These are phyloP conservation scores for Pogoniulus pusillus DNA, from an alignment of 2,797 vertebrate species.

Conservation along the genomic window DNA sequence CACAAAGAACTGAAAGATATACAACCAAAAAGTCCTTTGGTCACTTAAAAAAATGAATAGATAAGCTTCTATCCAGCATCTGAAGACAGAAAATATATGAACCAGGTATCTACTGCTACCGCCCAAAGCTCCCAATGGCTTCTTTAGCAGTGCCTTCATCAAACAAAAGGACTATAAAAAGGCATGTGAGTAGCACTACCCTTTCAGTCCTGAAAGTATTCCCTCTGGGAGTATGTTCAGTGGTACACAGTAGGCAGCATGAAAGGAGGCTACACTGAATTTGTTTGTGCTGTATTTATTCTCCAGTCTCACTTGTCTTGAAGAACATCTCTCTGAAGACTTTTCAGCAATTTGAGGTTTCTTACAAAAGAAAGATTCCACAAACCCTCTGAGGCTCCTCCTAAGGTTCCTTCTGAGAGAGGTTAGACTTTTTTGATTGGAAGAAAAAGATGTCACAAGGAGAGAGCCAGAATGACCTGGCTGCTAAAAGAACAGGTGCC, in stretches of 20 bases:
- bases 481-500: not conserved
- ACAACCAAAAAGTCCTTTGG: not conserved
- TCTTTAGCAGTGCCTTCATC: not conserved
- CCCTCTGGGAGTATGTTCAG: not conserved
- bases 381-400: not conserved
- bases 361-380: not conserved
- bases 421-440: not conserved
- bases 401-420: not conserved
- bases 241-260: not conserved
- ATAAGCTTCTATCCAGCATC: not conserved
- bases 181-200: not conserved
- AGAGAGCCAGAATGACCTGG: not conserved
- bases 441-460: not conserved
- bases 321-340: not conserved
- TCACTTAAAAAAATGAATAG: not conserved
- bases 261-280: not conserved
- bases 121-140: not conserved
- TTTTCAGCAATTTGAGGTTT: slow-evolving; percentile 2
- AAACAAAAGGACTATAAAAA: not conserved
- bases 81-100: not conserved
- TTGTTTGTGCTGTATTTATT: not conserved
- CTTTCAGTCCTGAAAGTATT: not conserved
- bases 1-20: not conserved
- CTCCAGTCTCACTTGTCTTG: not conserved
- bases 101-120: not conserved